phyloP scores from a whole-genome alignment of 2,888 invertebrate genomes.

The Conchocele bisecta region DNA sequence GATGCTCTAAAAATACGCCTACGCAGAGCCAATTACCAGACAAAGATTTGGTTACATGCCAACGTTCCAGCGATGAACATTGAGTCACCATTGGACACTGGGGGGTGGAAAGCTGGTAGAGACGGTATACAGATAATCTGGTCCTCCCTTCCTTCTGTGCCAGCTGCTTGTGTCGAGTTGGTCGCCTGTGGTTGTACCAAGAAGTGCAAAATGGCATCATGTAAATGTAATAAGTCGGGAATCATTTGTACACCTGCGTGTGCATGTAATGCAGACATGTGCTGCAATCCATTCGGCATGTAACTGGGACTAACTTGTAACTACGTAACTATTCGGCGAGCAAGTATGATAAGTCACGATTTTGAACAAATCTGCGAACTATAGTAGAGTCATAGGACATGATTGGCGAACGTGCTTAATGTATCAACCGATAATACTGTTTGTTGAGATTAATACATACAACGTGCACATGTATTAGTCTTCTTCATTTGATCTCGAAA shows the following conservation, averaged over 20 bases:
- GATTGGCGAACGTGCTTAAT: no score
- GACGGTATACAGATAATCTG: constrained; percentile 26
- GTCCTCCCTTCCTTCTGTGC: constrained; percentile 31
- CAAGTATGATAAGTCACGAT: no score
- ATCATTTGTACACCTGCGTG: constrained; percentile 10
- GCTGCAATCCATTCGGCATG: constrained; percentile 11
- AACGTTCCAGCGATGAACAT: constrained; percentile 2
- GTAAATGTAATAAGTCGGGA: constrained; percentile 8
- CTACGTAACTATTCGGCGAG: no score
- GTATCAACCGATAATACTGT: no score
- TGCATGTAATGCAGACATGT: constrained; percentile 9
- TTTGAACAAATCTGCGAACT: no score
- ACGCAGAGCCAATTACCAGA: constrained; percentile 34
- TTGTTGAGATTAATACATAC: no score
- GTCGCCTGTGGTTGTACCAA: constrained; percentile 35
- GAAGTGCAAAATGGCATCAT: constrained; percentile 17
- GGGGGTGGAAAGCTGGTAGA: constrained; percentile 4
- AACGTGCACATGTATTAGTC: no score
- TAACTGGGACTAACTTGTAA: no score
- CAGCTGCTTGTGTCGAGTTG: constrained; percentile 26
- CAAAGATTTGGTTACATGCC: constrained; percentile 35
- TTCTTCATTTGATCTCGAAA: no score
- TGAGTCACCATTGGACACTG: not conserved
- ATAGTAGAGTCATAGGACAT: no score
- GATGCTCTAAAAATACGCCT: constrained; percentile 36